phyloP scores from a whole-genome alignment of 2,113 vertebrate species.

The Pituophis catenifer region DNA sequence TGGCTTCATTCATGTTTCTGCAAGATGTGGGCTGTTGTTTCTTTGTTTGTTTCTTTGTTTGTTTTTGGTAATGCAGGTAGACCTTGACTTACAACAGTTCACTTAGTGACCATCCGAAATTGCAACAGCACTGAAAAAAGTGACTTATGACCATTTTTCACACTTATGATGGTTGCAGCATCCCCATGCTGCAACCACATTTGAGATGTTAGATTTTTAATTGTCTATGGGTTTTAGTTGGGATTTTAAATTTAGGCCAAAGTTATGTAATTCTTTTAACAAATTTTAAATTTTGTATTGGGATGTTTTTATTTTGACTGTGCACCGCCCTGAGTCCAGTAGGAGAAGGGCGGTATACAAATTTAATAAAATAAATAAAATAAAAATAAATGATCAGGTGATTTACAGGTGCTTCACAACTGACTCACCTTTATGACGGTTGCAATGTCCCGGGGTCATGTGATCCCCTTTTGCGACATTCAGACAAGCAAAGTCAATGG shows the following conservation, averaged over 20 bases:
- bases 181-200: too few relatives aligned
- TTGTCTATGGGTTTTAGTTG: too few relatives aligned
- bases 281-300: too few relatives aligned
- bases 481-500: neutral
- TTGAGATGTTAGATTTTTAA: too few relatives aligned
- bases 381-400: too few relatives aligned
- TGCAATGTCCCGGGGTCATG: neutral
- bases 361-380: too few relatives aligned
- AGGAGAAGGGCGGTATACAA: too few relatives aligned
- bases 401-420: too few relatives aligned
- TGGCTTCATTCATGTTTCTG: neutral
- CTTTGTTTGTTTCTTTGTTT: neutral
- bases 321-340: too few relatives aligned
- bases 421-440: neutral
- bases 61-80: neutral
- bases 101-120: neutral
- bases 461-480: neutral
- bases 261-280: too few relatives aligned
- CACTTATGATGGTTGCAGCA: neutral
- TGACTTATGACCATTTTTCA: neutral
- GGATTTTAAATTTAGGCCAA: too few relatives aligned
- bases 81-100: neutral
- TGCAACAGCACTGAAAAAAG: neutral
- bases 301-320: too few relatives aligned
- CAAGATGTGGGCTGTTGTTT: neutral